phyloP scores from a whole-genome alignment of 2,797 vertebrate species.

The Acrossocheilus fasciatus region DNA sequence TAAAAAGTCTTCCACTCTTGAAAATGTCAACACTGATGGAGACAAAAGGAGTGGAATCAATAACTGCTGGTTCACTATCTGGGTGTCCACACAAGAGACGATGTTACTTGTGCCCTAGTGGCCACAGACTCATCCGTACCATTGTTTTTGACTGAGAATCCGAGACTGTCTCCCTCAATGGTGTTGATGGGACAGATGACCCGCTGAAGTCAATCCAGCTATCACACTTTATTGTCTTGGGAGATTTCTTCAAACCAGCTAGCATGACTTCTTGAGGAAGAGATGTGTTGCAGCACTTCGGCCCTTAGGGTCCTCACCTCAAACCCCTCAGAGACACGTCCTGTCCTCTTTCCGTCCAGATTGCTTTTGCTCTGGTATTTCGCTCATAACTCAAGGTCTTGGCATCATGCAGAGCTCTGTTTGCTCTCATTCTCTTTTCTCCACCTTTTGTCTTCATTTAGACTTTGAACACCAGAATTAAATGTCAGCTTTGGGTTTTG shows the following conservation, averaged over 20 bases:
- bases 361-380: slow-evolving; percentile 62
- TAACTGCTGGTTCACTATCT: slow-evolving; percentile 44
- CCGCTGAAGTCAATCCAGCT: slow-evolving; percentile 44
- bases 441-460: slow-evolving; percentile 59
- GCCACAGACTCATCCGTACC: slow-evolving; percentile 45
- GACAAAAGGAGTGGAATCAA: slow-evolving; percentile 52
- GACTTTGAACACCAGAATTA: slow-evolving; percentile 64
- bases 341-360: slow-evolving; percentile 53
- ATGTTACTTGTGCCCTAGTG: slow-evolving; percentile 35
- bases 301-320: slow-evolving; percentile 41
- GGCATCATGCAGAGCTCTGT: slow-evolving; percentile 58
- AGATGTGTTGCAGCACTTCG: slow-evolving; percentile 45
- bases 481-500: slow-evolving; percentile 62
- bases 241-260: slow-evolving; percentile 42
- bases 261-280: slow-evolving; percentile 58
- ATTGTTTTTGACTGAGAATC: slow-evolving; percentile 50
- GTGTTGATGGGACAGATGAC: slow-evolving; percentile 50
- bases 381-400: slow-evolving; percentile 52
- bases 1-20: slow-evolving; percentile 37
- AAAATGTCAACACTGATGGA: slow-evolving; percentile 51
- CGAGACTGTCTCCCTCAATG: slow-evolving; percentile 44
- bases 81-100: slow-evolving; percentile 41
- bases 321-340: slow-evolving; percentile 49
- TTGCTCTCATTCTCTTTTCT: slow-evolving; percentile 54
- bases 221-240: slow-evolving; percentile 58